These are phyloP conservation scores for Lysandra coridon DNA, from an alignment of 2,888 invertebrate genomes.

Conservation along the genomic window DNA sequence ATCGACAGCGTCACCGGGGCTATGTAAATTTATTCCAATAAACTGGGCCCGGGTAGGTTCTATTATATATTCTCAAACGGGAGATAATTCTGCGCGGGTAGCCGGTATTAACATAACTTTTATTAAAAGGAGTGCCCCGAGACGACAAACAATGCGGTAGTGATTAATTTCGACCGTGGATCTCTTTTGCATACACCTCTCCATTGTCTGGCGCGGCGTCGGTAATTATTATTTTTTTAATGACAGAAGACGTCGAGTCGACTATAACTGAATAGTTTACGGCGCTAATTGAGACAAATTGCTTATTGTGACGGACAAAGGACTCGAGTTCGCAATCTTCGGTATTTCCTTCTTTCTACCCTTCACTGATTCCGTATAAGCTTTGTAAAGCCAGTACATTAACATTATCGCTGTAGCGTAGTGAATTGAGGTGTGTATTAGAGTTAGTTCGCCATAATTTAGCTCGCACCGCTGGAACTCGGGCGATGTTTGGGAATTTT, in stretches of 20 bases:
- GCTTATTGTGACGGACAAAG: background rate
- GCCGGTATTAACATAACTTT: conserved; percentile 77
- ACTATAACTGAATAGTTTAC: background rate
- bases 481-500: conserved; percentile 26
- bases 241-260: background rate
- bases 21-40: conserved; percentile 81
- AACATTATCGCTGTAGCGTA: background rate
- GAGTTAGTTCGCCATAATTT: conserved; percentile 24
- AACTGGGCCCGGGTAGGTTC: conserved; percentile 67
- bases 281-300: conserved; percentile 7
- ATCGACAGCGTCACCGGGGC: conserved; percentile 73
- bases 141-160: conserved; percentile 70
- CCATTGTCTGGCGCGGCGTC: conserved; percentile 7
- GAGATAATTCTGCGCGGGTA: conserved; percentile 75
- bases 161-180: conserved; percentile 74
- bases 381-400: background rate
- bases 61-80: conserved; percentile 80
- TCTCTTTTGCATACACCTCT: conserved; percentile 65
- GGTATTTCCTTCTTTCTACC: background rate
- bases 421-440: conserved; percentile 25
- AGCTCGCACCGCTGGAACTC: conserved; percentile 11
- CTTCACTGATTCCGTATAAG: background rate
- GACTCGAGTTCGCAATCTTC: background rate
- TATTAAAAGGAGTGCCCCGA: conserved; percentile 71
- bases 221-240: conserved; percentile 24